phyloP scores from a whole-genome alignment of 2,113 vertebrate genomes.

The Prolemur simus region DNA sequence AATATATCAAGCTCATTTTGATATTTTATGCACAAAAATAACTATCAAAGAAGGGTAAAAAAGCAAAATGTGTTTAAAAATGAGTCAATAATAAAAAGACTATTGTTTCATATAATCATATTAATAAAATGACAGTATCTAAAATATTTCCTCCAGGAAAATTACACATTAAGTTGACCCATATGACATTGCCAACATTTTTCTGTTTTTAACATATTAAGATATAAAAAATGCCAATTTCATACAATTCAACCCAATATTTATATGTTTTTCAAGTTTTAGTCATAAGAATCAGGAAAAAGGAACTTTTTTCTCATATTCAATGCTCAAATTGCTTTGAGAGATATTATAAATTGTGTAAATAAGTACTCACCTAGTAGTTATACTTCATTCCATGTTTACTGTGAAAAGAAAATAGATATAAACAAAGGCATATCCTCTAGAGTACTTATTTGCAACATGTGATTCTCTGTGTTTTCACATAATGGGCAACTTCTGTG shows the following conservation, averaged over 20 bases:
- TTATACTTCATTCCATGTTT: neutral
- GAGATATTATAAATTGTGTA: neutral
- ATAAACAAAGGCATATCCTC: neutral
- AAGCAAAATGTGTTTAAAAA: neutral
- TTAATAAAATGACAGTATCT: neutral
- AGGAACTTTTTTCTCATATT: neutral
- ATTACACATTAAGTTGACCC: neutral
- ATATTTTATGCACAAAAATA: constrained; percentile 10
- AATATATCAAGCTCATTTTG: neutral
- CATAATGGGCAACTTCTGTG: neutral
- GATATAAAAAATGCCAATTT: neutral
- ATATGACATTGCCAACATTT: neutral
- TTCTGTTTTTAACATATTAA: neutral
- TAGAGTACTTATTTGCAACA: neutral
- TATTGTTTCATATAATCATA: neutral
- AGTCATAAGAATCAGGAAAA: neutral
- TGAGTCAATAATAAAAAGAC: constrained; percentile 10
- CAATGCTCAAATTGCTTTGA: neutral
- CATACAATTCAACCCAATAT: neutral
- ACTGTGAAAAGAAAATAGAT: neutral
- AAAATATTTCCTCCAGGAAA: neutral
- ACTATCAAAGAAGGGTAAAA: neutral
- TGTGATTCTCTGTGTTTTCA: neutral
- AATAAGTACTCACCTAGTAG: neutral
- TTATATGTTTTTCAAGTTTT: neutral